A percentile compares a stretch with the other conserved stretches of the same genome.
These are phyloP conservation scores for Dasypus novemcinctus DNA, from an alignment of 2,113 vertebrate genomes.

Conservation along the genomic window DNA sequence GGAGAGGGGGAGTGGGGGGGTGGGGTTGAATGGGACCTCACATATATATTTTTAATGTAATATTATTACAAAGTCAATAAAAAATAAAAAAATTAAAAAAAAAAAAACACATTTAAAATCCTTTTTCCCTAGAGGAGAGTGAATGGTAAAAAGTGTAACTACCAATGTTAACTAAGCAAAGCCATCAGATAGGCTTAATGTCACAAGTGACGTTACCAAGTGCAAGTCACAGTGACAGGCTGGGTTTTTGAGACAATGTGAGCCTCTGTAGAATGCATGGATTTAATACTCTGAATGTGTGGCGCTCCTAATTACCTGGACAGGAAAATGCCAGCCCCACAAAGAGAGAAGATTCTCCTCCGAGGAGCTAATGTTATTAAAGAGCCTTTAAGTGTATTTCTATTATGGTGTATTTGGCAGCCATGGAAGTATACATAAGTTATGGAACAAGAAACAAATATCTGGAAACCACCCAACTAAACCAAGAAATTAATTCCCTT, in stretches of 20 bases:
- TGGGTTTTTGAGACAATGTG: not conserved
- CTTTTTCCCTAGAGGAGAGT: not conserved
- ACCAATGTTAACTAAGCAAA: not conserved
- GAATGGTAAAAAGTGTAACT: not conserved
- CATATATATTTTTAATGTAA: too few relatives aligned
- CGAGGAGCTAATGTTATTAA: not conserved
- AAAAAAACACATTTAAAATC: not conserved
- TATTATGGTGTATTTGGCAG: not conserved
- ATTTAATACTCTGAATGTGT: not conserved
- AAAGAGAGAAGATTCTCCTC: not conserved
- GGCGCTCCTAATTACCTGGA: not conserved
- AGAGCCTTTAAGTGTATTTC: not conserved
- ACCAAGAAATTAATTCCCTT: not conserved
- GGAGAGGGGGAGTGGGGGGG: too few relatives aligned
- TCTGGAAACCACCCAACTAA: not conserved
- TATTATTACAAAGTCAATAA: too few relatives aligned
- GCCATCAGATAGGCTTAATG: not conserved
- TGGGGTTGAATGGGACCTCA: too few relatives aligned
- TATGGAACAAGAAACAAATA: not conserved
- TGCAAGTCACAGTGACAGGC: not conserved
- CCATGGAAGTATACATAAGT: not conserved
- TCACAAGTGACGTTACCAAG: not conserved
- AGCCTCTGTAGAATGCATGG: not conserved
- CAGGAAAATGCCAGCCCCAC: not conserved
- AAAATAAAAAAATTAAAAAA: too few relatives aligned